Base-by-base conservation (phyloP, 1,140 invertebrate genomes). In the Brachystomella parvula region DNA sequence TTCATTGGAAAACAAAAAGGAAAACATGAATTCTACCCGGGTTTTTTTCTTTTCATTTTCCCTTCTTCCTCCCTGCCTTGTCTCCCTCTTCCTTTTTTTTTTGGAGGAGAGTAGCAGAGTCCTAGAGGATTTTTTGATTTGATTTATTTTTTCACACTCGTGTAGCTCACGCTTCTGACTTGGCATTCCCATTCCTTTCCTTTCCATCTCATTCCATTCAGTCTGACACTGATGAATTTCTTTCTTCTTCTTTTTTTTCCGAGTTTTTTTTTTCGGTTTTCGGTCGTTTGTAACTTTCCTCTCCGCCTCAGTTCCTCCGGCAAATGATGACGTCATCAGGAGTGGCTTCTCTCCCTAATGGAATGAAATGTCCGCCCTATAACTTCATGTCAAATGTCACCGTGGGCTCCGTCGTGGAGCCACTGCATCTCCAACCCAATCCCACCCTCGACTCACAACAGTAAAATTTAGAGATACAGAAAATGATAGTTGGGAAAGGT, bases 71-170 rank as follows among this genome's bases (percentile, higher is more conserved):
- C 35, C 21, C 35, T 33, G 33, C 24, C 61, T 44, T 26, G 15
- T 39, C 31, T 35, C 59, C 33, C 29, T 39, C n/a, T 61, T 33
- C 59, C 33, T 12, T 59, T 21, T 53, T 26, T 6, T 6, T 26
- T 28, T 56, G 26, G 57, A 59, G 26, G 30, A n/a, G 15, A 59
- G 17, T 59, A n/a, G 28, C 29, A 63, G 44, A 31, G 35, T 64
- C 49, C 61, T 56, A 33, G 24, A 63, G 59, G 66, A 67, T 67
- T 67, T 63, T 67, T 67, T 53, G 49, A 53, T 53, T 53, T 67
- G 66, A 67, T 67, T 67, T 67, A 67, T 67, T 53, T 63, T 35
- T 63, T 63, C 66, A 57, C 61, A 63, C 66, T 67, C 61, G 57
- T 53, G 49, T 28, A 65, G 47, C 61, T 67, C 66, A 63, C 31